These are phyloP conservation scores for Clarias fuscus DNA, from an alignment of 2,797 vertebrate genomes.

Conservation along the genomic window DNA sequence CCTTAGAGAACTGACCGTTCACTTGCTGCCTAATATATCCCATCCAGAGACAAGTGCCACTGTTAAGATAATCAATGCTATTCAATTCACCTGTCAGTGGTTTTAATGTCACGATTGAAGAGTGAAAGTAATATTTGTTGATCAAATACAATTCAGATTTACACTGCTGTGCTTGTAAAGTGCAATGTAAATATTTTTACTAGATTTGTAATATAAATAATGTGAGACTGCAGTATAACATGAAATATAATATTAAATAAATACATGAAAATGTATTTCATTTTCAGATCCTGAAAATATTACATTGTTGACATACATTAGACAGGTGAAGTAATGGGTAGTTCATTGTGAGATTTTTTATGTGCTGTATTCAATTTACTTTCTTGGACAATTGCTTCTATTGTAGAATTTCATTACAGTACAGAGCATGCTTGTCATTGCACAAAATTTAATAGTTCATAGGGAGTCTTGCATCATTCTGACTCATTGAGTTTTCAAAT, in stretches of 20 bases:
- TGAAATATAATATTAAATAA: conserved; percentile 8
- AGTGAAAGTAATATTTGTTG: too few relatives aligned
- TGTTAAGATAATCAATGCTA: too few relatives aligned
- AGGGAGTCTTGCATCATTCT: not conserved
- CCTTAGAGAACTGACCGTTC: too few relatives aligned
- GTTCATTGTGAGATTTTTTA: not conserved
- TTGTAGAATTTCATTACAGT: not conserved
- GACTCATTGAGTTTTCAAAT: not conserved
- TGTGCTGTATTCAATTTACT: not conserved
- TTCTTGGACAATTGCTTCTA: not conserved
- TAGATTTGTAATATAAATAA: not conserved
- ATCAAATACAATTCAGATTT: not conserved
- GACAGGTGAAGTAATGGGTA: not conserved
- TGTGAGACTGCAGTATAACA: not conserved
- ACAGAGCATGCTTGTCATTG: not conserved
- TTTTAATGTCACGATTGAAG: too few relatives aligned
- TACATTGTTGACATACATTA: not conserved
- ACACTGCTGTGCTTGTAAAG: not conserved
- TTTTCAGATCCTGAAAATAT: not conserved
- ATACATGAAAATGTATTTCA: not conserved
- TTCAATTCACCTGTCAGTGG: too few relatives aligned
- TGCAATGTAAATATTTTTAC: not conserved
- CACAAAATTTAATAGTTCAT: not conserved
- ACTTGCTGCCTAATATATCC: too few relatives aligned
- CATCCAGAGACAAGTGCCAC: too few relatives aligned